These are phyloP conservation scores for Schizotus pectinicornis DNA, from an alignment of 2,888 invertebrate species.

Conservation along the genomic window DNA sequence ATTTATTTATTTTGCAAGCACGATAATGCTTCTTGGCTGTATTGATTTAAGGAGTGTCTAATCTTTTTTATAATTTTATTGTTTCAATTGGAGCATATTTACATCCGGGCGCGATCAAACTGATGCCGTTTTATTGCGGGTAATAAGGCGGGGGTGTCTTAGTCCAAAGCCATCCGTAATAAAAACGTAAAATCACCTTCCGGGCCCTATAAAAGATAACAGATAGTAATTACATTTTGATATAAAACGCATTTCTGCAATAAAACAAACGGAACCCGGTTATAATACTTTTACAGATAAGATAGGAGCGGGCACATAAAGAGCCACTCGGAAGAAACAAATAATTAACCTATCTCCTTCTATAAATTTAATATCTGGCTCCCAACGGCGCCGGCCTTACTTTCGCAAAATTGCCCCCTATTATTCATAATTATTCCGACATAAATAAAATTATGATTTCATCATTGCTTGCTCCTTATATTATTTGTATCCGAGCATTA, in stretches of 20 bases:
- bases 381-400: neutral
- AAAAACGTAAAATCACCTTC: constrained; percentile 18
- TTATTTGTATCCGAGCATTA: too few relatives aligned
- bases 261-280: constrained; percentile 38
- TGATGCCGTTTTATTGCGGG: too few relatives aligned
- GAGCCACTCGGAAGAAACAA: constrained; percentile 24
- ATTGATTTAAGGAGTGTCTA: too few relatives aligned
- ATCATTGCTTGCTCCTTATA: too few relatives aligned
- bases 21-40: too few relatives aligned
- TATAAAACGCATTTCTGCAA: constrained; percentile 41
- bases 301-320: constrained; percentile 26
- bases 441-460: neutral
- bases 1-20: too few relatives aligned
- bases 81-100: too few relatives aligned
- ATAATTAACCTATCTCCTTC: constrained; percentile 30
- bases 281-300: constrained; percentile 38
- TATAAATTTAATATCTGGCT: constrained; percentile 26
- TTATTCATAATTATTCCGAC: constrained; percentile 8
- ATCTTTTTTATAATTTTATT: too few relatives aligned
- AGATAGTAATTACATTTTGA: constrained; percentile 42
- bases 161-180: constrained; percentile 3
- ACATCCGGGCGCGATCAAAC: too few relatives aligned
- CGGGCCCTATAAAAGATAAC: constrained; percentile 33
- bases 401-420: neutral
- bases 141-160: neutral